These are phyloP conservation scores for Anoura caudifer DNA, from an alignment of 2,113 vertebrate species.

Conservation along the genomic window DNA sequence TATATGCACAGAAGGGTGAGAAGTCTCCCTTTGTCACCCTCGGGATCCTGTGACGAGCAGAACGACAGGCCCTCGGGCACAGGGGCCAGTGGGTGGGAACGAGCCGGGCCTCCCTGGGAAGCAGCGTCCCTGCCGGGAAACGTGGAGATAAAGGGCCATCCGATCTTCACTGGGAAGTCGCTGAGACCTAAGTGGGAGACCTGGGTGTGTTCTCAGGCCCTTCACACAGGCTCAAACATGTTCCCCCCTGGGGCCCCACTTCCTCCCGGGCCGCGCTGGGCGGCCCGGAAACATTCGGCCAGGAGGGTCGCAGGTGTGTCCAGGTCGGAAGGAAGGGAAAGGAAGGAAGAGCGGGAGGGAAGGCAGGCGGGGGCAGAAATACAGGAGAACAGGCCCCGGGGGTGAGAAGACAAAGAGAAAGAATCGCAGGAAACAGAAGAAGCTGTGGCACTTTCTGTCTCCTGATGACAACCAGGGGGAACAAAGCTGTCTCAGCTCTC, in stretches of 20 bases:
- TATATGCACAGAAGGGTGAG: background rate
- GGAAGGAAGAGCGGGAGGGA: no score
- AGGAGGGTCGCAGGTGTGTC: background rate
- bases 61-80: background rate
- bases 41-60: background rate
- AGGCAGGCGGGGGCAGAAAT: background rate
- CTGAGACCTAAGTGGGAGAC: conserved; percentile 37
- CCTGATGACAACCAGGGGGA: no score
- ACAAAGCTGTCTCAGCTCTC: no score
- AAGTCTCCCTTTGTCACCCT: background rate
- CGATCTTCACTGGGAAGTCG: conserved; percentile 45
- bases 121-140: conserved; percentile 30
- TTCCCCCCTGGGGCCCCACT: background rate
- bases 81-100: conserved; percentile 2
- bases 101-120: conserved; percentile 37
- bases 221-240: background rate
- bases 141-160: conserved; percentile 55
- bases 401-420: background rate
- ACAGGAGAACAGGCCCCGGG: background rate
- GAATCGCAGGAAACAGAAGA: background rate
- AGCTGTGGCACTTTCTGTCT: background rate
- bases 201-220: background rate
- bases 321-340: background rate
- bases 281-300: background rate
- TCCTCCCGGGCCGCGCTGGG: background rate